Evolutionary conservation across 2,888 invertebrate genomes (phyloP).

Genomic region (Lucinisca nassula): DNA sequence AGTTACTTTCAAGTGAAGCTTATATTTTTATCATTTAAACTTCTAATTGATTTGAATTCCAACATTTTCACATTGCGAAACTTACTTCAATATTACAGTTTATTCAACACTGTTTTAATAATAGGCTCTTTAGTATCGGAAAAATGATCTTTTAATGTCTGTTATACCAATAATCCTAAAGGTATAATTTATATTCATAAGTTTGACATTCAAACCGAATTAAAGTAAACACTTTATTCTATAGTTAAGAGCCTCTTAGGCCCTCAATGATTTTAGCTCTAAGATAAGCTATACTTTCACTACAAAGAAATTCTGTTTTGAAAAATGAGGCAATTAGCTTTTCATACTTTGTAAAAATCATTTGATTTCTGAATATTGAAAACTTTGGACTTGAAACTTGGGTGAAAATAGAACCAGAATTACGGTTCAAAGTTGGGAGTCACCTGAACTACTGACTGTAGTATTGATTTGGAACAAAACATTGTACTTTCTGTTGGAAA

Average conservation of each 20-base stretch:
- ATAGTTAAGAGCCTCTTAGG: not conserved
- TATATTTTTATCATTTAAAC: not conserved
- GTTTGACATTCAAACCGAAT: not conserved
- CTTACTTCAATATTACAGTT: not conserved
- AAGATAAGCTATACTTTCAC: conserved; percentile 1
- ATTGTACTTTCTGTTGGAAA: no score
- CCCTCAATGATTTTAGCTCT: not conserved
- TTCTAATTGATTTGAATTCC: not conserved
- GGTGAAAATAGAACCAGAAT: no score
- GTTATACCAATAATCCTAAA: not conserved
- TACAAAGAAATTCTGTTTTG: not conserved
- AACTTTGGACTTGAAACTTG: not conserved
- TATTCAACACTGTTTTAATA: not conserved
- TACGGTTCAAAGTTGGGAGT: no score
- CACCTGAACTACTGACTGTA: no score
- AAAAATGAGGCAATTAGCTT: conserved; percentile 7
- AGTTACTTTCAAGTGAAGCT: not conserved
- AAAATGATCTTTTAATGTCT: conserved; percentile 8
- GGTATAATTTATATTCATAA: conserved; percentile 10
- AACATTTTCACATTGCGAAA: not conserved
- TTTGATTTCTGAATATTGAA: not conserved
- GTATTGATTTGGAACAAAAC: no score
- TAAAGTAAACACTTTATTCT: not conserved
- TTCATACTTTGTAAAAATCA: not conserved
- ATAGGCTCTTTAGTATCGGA: not conserved